Evolutionary conservation across 2,797 vertebrate species (phyloP), one percentile per base, ranked within the genome.

Genomic region (Liasis olivaceus): DNA sequence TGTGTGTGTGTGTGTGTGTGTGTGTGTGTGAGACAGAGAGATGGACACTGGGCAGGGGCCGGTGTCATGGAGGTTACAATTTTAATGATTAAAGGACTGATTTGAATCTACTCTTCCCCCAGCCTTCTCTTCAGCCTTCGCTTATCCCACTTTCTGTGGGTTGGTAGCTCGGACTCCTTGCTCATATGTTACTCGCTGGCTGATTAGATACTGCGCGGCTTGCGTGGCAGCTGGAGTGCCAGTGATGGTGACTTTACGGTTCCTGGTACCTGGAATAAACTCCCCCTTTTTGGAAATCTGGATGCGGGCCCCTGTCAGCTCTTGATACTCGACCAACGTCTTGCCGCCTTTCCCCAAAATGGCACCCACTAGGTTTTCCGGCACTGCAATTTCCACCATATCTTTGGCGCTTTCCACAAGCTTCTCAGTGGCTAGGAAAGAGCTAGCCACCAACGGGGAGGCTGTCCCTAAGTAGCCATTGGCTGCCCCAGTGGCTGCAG

Each of bases 231-330:
- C 99, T 47, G 98, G 98, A 58, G 99, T 98, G 97, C 99, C 99
- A 90, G 99, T 99, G 97, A 99, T 99, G 98, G 98, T 99, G 96
- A 99, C 99, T 98, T 99, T 99, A 97, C 99, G 98, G 98, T 99
- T 99, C 98, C 99, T 98, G 96, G 99, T 99, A 97, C 99, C 99
- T 92, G 99, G 99, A 97, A 99, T 98, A 98, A 99, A 99, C 97
- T 99, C 99, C 94, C 99, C 99, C 97, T 99, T 99, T 98, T 99
- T 99, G 96, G 99, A 99, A 98, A 99, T 99, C 98, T 99, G 99
- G 97, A 99, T 99, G 95, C 99, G 98, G 96, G 99, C 99, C 95
- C 99, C 99, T 20, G 99, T 99, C 96, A 99, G 98, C 98, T 99
- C 99, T 98, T 99, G 99, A 97, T 99, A 99, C 96, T 99, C 99